These are phyloP conservation scores for Cyprinodon variegatus DNA, from an alignment of 2,113 vertebrate species.

Conservation along the genomic window DNA sequence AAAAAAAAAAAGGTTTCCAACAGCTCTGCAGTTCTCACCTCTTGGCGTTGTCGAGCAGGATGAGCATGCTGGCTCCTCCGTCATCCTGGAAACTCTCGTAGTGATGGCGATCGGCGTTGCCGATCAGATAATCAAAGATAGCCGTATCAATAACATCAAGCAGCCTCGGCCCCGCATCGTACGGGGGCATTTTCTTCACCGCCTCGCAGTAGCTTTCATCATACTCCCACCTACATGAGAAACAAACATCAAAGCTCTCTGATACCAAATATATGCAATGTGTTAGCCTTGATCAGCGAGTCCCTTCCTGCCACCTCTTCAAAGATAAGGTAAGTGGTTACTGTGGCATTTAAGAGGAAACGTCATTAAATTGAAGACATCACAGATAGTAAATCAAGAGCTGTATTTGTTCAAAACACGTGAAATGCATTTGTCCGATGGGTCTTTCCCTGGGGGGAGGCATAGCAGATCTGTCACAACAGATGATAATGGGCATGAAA, in stretches of 20 bases:
- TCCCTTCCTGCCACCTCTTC: not conserved
- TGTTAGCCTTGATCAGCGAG: not conserved
- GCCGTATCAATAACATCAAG: conserved; percentile 96
- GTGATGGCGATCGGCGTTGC: conserved; percentile 97
- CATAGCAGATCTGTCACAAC: too few species aligned
- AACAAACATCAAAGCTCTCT: not conserved
- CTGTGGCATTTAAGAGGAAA: not conserved
- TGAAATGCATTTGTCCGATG: too few species aligned
- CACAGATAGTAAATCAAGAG: too few species aligned
- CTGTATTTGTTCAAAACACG: too few species aligned
- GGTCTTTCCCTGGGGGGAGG: too few species aligned
- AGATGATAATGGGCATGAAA: too few species aligned
- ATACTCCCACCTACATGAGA: conserved; percentile 90
- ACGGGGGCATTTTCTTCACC: conserved; percentile 96
- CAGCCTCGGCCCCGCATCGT: conserved; percentile 92
- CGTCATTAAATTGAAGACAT: not conserved
- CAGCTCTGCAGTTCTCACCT: conserved; percentile 76
- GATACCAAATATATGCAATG: not conserved
- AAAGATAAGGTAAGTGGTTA: not conserved
- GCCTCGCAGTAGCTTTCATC: conserved; percentile 98
- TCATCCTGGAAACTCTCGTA: conserved; percentile 99
- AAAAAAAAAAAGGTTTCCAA: too few species aligned
- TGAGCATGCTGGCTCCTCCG: conserved; percentile 97
- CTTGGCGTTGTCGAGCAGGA: conserved; percentile 97
- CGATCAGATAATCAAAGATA: conserved; percentile 95